Evolutionary conservation across 2,113 vertebrate genomes (phyloP), one percentile per base, ranked within the genome.

Genomic region (Chaenocephalus aceratus): DNA sequence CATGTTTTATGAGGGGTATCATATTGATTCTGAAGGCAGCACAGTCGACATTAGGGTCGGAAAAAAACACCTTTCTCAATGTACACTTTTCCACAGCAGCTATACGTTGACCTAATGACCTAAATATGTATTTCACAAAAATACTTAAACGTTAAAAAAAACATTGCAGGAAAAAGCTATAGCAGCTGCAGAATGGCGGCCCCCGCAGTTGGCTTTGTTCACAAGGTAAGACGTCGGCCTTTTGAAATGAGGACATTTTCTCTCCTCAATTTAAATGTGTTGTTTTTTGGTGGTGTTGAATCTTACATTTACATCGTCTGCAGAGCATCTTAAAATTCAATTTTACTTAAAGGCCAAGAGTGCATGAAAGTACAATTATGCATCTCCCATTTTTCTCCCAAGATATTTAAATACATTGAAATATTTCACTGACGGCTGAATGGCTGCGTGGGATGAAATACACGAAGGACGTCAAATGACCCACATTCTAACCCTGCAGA

Each of bases 1-100:
- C 87, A 90, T 89, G 89, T 94, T 94, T 92, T 87, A 94, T 92
- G 93, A 91, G 85, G 81, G 88, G 80, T 77, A 77, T 77, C 86
- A 84, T 93, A 94, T 94, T 91, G 90, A 94, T 94, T 89, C 71
- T 72, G 75, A 79, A 87, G 60, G 60, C 57, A 30, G 68, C 11
- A 54, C 78, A 82, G 81, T 83, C 87, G 82, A 89, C 87, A 87
- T 65, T 69, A 75, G 61, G 51, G 58, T 23, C 36, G 48, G 61
- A 36, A n/a, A 54, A 54, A 21, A 66, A n/a, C n/a, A n/a, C n/a
- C n/a, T n/a, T 12, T 70, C 51, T 70, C 51, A 15, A 21, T 75
- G 77, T 75, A 80, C 58, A 72, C 44, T 73, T 77, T 69, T 60
- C 49, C 65, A 74, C 34, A 34, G 72, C 58, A 23, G 71, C 63